Evolutionary conservation across 2,888 invertebrate genomes (phyloP).

Genomic region (Pecten maximus): DNA sequence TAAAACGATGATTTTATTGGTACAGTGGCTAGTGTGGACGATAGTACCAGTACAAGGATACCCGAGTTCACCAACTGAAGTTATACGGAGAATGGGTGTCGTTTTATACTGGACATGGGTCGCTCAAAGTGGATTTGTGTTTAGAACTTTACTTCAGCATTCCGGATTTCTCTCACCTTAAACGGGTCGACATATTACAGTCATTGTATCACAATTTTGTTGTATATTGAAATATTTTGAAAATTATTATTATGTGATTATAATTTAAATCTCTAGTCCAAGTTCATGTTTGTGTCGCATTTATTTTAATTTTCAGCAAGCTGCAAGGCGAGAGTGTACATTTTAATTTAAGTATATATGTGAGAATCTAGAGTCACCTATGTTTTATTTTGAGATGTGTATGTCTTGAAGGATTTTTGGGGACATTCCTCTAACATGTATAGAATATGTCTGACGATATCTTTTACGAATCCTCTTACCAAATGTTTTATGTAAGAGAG

Average conservation of each 20-base stretch:
- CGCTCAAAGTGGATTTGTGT: neutral
- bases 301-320: constrained; percentile 35
- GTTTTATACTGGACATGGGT: neutral
- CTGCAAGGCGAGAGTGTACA: constrained; percentile 35
- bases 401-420: neutral
- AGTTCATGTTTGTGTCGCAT: constrained; percentile 26
- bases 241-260: constrained; percentile 17
- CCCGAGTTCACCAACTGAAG: neutral
- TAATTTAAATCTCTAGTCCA: constrained; percentile 33
- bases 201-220: constrained; percentile 28
- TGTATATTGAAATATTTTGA: constrained; percentile 32
- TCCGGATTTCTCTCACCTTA: constrained; percentile 24
- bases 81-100: neutral
- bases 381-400: constrained; percentile 31
- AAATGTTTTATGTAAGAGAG: neutral
- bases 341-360: constrained; percentile 35
- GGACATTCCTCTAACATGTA: constrained; percentile 19
- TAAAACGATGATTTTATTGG: neutral
- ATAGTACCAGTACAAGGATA: neutral
- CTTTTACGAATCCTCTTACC: constrained; percentile 28
- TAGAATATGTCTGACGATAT: neutral
- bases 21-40: neutral
- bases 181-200: constrained; percentile 20
- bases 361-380: neutral
- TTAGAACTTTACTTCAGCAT: constrained; percentile 11